Base-by-base conservation (phyloP, 1,140 invertebrate genomes). In the Pachypsylla venusta region DNA sequence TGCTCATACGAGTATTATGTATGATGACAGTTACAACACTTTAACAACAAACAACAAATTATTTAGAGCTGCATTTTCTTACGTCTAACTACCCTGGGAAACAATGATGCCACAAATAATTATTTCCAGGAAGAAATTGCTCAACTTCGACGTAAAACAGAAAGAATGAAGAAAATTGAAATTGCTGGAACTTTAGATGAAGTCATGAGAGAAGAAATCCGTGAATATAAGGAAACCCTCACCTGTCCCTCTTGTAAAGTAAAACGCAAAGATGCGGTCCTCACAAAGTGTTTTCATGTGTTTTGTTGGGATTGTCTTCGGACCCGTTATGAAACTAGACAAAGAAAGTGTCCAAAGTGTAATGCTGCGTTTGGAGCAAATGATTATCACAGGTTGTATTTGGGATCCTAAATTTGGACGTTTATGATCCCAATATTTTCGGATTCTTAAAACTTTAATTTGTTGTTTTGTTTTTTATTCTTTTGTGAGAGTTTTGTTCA, bases 211-310 rank as follows among this genome's bases (percentile, higher is more conserved):
- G 96, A 98, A 69, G 96, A 99, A 73, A 87, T 98, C 42, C 77
- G 92, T 1, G 93, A 98, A 69, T 98, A 98, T 71, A 98, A 98
- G 75, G 95, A 99, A 70, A 93, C 91, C 0, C 76, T 99, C 24
- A 98, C 93, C 0, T 99, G 96, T 76, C 94, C 94, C 1, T 97
- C 93, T 0, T 99, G 96, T 76, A 99, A 99, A 79, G 93, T 96
- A 27, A 97, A 98, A 71, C 81, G 90, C 57, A 99, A 99, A 73
- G 95, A 99, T 75, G 94, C 95, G 0, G 93, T 99, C 16, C 77
- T 99, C 2, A 96, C 92, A 30, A 99, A 99, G 75, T 99, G 96
- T 76, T 99, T 97, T 80, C 96, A 99, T 72, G 94, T 99, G 25
- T 99, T 99, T 74, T 99, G 96, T 73, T 94, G 93, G 76, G 93